Base-by-base conservation (phyloP, 1,140 invertebrate genomes). In the Lerema accius region DNA sequence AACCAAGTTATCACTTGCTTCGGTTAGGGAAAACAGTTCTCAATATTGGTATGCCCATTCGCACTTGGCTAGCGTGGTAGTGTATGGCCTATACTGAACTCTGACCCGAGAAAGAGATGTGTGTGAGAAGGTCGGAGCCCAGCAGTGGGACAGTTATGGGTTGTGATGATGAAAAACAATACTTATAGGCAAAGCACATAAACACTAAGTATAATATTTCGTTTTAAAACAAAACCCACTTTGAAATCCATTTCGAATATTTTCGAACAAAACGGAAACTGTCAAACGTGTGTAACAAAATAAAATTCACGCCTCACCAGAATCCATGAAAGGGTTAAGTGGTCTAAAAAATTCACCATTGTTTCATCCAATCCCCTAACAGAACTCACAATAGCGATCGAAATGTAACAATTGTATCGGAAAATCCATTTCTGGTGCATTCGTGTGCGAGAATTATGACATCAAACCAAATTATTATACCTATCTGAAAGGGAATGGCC, bases 371-470 rank as follows among this genome's bases (percentile, higher is more conserved):
- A 63, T 65, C 37, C 71, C 65, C 67, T 65, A 71, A 67, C 58
- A 66, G 66, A 42, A 60, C 49, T 63, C 51, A 71, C 71, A 70
- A 77, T 72, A 35, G 10, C 59, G 68, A 63, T 51, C 59, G 65
- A 70, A 77, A 74, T 70, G 68, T 69, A 78, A 65, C 78, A 83
- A 84, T 82, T 85, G 78, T 80, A 84, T 86, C 73, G 78, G 77
- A 80, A 87, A 89, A 85, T 78, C 74, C 82, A 84, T 82, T 83
- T 67, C 63, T 61, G 65, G 55, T 69, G 69, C 82, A 78, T 56
- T 78, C 82, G 78, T 78, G 75, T 76, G 81, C 65, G 74, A 86
- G 82, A 84, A 84, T 75, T 81, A 85, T 84, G 80, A 86, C 77
- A 84, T 84, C 71, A 82, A 78, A 71, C 69, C 70, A 79, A 86